Evolutionary conservation across 2,888 invertebrate species (phyloP).

Genomic region (Sarcophaga rosellei): DNA sequence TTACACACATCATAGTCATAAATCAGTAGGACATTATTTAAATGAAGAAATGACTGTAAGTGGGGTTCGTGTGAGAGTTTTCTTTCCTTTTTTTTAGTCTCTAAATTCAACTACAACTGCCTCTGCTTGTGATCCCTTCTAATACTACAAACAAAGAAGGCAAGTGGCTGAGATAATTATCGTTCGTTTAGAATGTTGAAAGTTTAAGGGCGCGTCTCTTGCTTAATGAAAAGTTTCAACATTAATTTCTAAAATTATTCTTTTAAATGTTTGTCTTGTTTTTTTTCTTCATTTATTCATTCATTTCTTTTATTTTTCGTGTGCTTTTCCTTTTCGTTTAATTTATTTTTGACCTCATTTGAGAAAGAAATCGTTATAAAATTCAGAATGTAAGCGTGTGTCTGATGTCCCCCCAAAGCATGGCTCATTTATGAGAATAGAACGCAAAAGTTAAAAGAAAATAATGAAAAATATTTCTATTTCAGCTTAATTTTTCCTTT

Average conservation of each 20-base stretch:
- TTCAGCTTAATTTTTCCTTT: no score
- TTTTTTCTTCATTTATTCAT: background rate
- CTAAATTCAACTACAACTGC: no score
- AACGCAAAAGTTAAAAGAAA: background rate
- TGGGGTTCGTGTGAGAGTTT: no score
- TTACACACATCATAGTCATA: background rate
- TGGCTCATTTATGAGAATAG: slow-evolving; percentile 3
- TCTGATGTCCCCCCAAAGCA: slow-evolving; percentile 6
- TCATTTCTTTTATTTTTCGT: slow-evolving; percentile 2
- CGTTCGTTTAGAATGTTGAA: background rate
- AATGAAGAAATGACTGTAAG: no score
- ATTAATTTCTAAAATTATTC: background rate
- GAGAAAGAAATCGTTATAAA: slow-evolving; percentile 10
- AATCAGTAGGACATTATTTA: background rate
- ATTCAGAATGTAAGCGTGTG: slow-evolving; percentile 36
- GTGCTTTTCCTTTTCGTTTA: slow-evolving; percentile 6
- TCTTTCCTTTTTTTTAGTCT: no score
- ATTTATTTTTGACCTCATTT: slow-evolving; percentile 26
- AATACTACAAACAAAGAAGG: background rate
- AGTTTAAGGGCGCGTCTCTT: slow-evolving; percentile 10
- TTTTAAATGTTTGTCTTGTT: background rate
- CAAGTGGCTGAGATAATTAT: background rate
- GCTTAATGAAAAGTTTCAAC: slow-evolving; percentile 15
- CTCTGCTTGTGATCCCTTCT: no score
- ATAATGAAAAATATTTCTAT: background rate